Evolutionary conservation across 2,113 vertebrate species (phyloP).

Genomic region (Callospermophilus lateralis): DNA sequence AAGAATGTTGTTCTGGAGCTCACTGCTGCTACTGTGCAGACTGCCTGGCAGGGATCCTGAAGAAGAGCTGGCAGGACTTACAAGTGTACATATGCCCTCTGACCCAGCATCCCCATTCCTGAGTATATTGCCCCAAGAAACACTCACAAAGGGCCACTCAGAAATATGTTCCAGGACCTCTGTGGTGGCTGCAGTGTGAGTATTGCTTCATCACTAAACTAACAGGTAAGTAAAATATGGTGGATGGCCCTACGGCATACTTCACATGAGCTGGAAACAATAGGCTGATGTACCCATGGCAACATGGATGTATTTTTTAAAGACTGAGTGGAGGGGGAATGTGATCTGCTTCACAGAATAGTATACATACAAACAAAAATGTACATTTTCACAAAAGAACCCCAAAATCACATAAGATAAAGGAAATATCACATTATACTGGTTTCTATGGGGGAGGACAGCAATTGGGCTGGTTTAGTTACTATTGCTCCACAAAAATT

Average conservation of each 20-base stretch:
- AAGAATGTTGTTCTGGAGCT: neutral
- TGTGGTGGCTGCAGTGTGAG: neutral
- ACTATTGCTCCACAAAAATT: neutral
- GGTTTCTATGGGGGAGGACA: neutral
- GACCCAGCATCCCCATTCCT: neutral
- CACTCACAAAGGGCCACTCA: neutral
- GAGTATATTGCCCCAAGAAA: neutral
- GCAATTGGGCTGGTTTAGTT: neutral
- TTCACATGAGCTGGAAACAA: neutral
- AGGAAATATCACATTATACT: neutral
- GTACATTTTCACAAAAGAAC: neutral
- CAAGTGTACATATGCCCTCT: rapidly evolving
- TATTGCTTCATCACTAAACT: neutral
- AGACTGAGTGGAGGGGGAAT: neutral
- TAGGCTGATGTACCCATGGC: neutral
- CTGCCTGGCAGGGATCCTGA: neutral
- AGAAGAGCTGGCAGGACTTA: neutral
- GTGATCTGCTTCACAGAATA: neutral
- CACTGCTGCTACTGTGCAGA: neutral
- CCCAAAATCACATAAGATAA: neutral
- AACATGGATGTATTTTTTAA: neutral
- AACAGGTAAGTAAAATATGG: neutral
- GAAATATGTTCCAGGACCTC: neutral
- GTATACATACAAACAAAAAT: neutral
- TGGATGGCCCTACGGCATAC: rapidly evolving